phyloP scores from a whole-genome alignment of 2,797 vertebrate species.

The Sebastiscus albofasciatus region DNA sequence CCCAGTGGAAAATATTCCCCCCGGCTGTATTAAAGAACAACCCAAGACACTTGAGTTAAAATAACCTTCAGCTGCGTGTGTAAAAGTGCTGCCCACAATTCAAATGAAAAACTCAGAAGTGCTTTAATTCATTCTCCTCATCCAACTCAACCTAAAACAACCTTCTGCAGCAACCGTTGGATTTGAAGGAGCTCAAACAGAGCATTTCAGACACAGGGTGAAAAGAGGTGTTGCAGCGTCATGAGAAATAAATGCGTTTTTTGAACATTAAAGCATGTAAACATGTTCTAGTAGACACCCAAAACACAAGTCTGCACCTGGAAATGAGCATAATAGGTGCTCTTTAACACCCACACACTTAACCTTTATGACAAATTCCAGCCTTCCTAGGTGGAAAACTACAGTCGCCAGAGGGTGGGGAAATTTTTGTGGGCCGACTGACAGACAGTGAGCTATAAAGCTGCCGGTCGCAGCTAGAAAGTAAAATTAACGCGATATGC shows the following conservation, averaged over 20 bases:
- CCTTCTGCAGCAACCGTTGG: neutral
- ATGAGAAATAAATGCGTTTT: neutral
- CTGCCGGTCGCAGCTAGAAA: neutral
- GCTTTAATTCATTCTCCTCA: conserved; percentile 13
- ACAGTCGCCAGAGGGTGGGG: no score
- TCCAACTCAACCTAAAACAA: conserved; percentile 10
- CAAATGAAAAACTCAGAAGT: conserved; percentile 5
- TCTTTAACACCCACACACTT: neutral
- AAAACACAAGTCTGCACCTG: neutral
- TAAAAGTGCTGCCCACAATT: conserved; percentile 2
- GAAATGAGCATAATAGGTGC: neutral
- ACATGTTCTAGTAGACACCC: neutral
- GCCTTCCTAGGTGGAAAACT: neutral
- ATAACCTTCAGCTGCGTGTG: conserved; percentile 32
- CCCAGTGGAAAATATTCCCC: conserved; percentile 17
- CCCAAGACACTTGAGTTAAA: conserved; percentile 7
- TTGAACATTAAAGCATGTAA: neutral
- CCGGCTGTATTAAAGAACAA: conserved; percentile 14
- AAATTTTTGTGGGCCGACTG: no score
- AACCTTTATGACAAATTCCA: neutral
- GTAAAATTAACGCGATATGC: neutral
- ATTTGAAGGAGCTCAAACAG: neutral
- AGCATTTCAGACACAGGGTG: neutral
- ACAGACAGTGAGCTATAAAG: neutral
- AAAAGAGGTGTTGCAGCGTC: neutral